Base-by-base conservation (phyloP, 2,797 vertebrate genomes). In the Ambastaia sidthimunki region DNA sequence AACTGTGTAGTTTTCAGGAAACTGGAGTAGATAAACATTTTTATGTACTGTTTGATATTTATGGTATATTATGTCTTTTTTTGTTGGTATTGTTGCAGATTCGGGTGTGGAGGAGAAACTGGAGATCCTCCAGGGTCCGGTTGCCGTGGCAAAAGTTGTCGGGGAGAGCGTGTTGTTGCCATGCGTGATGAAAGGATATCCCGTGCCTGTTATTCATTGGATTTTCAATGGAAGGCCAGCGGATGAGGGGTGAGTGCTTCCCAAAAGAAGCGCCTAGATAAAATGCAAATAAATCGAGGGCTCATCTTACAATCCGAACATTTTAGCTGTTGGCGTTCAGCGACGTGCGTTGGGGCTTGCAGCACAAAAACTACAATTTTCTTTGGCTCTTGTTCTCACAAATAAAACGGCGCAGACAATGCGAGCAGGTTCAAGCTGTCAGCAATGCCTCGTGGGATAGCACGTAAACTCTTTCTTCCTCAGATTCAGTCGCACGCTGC, bases 81-180 rank as follows among this genome's bases (percentile, higher is more conserved):
- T 65, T 34, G 28, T 25, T 71, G 5, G 11, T 41, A 65, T 21
- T 25, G 28, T 80, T 84, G 47, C 87, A 99, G 97, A 95, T 85
- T 88, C 93, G 0, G 94, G 92, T 81, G 91, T 91, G 34, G 90
- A 93, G 0, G 91, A 93, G 86, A 90, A 89, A 52, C 84, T 94
- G 90, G 86, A 89, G 71, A 96, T 98, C 87, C 84, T 96, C 87
- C 91, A 91, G 73, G 91, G 93, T 44, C 96, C 97, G 0, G 87
- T 75, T 23, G 76, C 96, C 0, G 86, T 94, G 6, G 91, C 84
- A 0, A 95, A 89, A 88, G 88, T 92, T 9, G 70, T 86, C 21
- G 96, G 96, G 16, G 90, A 94, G 83, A 93, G 81, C 0, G 93
- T 91, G 0, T 68, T 98, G 73, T 89, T 99, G 60, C 94, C 97